Base-by-base conservation (phyloP, 2,888 invertebrate genomes). In the Camptogramma bilineatum region DNA sequence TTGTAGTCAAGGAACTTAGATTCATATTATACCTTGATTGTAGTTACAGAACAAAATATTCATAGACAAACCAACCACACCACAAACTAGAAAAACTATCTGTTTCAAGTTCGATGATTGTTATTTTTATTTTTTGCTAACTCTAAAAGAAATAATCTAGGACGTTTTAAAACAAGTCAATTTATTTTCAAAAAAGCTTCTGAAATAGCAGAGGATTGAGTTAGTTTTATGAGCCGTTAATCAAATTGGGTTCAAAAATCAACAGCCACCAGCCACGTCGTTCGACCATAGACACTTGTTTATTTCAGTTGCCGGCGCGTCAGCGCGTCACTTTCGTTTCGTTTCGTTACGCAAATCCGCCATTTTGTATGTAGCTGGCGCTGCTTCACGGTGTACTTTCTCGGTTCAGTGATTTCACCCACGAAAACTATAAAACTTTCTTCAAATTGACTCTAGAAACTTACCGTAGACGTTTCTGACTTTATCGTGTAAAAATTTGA, bases 331-430 rank as follows among this genome's bases (percentile, higher is more conserved):
- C 90, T 90, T 90, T 89, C 89, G 86, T 89, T 90, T 89, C 89
- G 86, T 89, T 90, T 87, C 88, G 85, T 89, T 91, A 88, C 90
- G 88, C 88, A 87, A 89, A 91, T 92, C 93, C 93, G 93, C 93
- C 93, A 93, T 93, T 93, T 93, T 93, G 93, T 91, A 92, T 89
- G 91, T 91, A 86, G 92, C 91, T 91, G 91, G 93, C 91, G 91
- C 93, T 90, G 90, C 88, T 88, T 88, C 86, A 84, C 83, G 88
- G 83, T 86, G 85, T 84, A 88, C 85, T 88, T 86, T 87, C 85
- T 85, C 85, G 83, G 87, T 85, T 85, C 81, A 84, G 90, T 89
- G 92, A 88, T 85, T 87, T 83, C 85, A 84, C 79, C 86, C 80
- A 85, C 85, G 85, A 87, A 86, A 88, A 85, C 86, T 86, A 75